Base-by-base conservation (phyloP, 2,797 vertebrate species). In the Microtus californicus region DNA sequence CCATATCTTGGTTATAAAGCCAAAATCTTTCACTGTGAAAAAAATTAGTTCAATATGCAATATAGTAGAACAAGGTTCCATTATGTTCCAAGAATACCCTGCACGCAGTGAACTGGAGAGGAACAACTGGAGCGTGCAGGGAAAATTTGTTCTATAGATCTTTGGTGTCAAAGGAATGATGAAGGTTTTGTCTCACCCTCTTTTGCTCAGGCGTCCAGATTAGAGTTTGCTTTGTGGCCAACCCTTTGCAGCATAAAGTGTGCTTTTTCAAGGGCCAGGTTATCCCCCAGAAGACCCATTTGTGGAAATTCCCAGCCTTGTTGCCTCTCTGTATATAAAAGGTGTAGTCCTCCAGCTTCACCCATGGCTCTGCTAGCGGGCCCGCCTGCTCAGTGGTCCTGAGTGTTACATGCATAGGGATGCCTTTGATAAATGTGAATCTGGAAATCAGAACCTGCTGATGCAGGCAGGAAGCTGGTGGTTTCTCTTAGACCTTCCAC, bases 1-100 rank as follows among this genome's bases (percentile, higher is more conserved):
- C 43, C 7, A 29, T 67, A 85, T 76, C 37, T 91, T 95, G 69
- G 40, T 29, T 89, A 48, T 63, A 31, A 74, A 21, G 45, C 71
- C 77, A 91, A 54, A 12, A 87, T 80, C 71, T 92, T 67, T 81
- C 65, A 51, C 89, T 87, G 92, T 37, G 89, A 87, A 91, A 83
- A 6, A 74, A 65, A 67, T 80, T 69, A 86, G 54, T 85, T 95
- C 65, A 40, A 1, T 94, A 92, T 96, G 92, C 54, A 95, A 40
- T 65, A 34, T 37, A 73, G 56, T 45, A 37, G 29, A 90, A 78
- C 37, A 81, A 19, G 11, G 27, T 56, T 80, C 14, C 56, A 7
- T 25, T 86, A 80, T 83, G 43, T 87, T 73, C 45, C 78, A 85
- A 15, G 27, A 43, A 23, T 13, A 31, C 23, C 61, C 81, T 90